phyloP scores from a whole-genome alignment of 2,888 invertebrate species.

The Ditylenchus weischeri region DNA sequence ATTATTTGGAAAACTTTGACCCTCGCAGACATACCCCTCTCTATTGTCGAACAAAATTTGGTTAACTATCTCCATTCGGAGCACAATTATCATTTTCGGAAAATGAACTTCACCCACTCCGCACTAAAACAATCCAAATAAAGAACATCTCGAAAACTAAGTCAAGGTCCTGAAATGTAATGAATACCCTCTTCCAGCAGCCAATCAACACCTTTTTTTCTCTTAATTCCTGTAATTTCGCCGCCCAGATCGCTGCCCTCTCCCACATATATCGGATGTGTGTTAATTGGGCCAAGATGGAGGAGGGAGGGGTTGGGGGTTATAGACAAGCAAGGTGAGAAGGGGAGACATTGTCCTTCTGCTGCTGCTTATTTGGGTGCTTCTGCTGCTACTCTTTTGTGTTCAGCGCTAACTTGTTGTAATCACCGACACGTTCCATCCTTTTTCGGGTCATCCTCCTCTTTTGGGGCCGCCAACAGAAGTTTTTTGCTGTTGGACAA shows the following conservation, averaged over 20 bases:
- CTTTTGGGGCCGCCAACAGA: too few species aligned
- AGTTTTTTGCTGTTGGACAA: too few species aligned
- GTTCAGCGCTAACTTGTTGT: too few species aligned
- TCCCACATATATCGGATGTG: neutral
- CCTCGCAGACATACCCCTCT: too few species aligned
- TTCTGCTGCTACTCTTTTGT: too few species aligned
- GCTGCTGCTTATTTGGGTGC: too few species aligned
- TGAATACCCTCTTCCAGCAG: neutral
- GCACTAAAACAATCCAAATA: constrained; percentile 2
- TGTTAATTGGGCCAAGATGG: neutral
- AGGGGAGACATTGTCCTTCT: constrained; percentile 1
- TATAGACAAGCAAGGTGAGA: neutral
- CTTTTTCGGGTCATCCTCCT: too few species aligned
- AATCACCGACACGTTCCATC: too few species aligned
- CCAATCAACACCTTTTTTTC: constrained; percentile 2
- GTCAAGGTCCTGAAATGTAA: neutral
- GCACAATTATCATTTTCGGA: neutral
- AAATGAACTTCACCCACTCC: constrained; percentile 2
- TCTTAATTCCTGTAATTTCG: neutral
- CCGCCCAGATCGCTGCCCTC: neutral
- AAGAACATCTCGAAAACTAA: neutral
- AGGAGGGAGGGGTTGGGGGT: too few species aligned
- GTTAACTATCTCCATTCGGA: neutral
- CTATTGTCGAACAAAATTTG: too few species aligned
- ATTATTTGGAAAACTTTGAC: too few species aligned